Conservation (phyloP, 2,888 invertebrate species). For the Anoplius nigerrimus region DNA sequence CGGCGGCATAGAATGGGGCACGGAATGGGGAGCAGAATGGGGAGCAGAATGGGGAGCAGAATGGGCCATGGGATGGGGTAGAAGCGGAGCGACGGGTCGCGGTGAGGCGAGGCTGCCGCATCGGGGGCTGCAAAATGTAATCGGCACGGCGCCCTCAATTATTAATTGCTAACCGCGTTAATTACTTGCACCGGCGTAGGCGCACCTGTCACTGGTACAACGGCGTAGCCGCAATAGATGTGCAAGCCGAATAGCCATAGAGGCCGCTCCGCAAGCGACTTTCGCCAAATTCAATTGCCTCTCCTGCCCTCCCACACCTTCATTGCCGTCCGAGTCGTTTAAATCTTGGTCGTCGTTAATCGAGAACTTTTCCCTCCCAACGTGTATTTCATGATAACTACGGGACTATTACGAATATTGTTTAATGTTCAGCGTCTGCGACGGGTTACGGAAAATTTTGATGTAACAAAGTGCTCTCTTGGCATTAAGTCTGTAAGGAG, state of each 20-base stretch:
- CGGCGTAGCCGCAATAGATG: slow-evolving; percentile 56
- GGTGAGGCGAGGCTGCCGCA: slow-evolving; percentile 41
- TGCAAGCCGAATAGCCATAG: neutral
- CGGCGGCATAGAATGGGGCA: neutral
- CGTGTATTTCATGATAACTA: too few species aligned
- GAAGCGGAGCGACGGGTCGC: slow-evolving; percentile 35
- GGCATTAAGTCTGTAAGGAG: too few species aligned
- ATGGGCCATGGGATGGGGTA: too few species aligned
- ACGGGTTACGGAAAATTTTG: too few species aligned
- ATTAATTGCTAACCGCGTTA: slow-evolving; percentile 73
- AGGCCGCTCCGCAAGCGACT: too few species aligned
- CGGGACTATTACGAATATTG: too few species aligned
- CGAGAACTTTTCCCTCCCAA: too few species aligned
- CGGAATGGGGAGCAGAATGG: neutral
- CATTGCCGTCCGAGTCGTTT: too few species aligned
- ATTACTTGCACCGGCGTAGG: slow-evolving; percentile 69
- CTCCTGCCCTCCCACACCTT: too few species aligned
- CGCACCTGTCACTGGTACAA: slow-evolving; percentile 67
- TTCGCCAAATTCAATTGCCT: slow-evolving; percentile 19
- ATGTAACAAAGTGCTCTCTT: too few species aligned
- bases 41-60: neutral
- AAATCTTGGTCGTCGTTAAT: too few species aligned
- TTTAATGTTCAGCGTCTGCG: too few species aligned
- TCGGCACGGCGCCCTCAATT: slow-evolving; percentile 72
- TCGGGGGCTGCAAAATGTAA: slow-evolving; percentile 70